Evolutionary conservation across 2,113 vertebrate genomes (phyloP), one percentile per base, ranked within the genome.

Genomic region (Embiotoca jacksoni): DNA sequence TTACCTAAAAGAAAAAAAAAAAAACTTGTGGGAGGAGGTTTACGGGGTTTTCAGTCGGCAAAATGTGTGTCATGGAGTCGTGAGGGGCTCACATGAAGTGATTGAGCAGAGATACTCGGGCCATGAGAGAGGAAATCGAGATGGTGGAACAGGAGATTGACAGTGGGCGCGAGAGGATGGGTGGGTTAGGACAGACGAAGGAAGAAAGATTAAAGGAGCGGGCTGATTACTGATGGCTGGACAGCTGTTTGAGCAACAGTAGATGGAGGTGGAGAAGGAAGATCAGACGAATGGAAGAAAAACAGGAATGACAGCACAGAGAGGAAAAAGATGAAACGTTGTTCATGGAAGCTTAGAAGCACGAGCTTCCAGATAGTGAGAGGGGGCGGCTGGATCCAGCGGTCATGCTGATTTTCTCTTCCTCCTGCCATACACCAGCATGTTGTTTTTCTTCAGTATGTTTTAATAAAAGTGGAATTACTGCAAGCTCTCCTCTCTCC

Each of bases 391-490:
- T 63, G 67, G 73, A 72, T 83, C 58, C 44, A 56, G 62, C 67
- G 35, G 77, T 90, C 89, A 86, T 81, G 84, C 82, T 75, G 85
- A 84, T 89, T 90, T 85, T 72, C 77, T 84, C 52, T 55, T 80
- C 69, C 77, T 81, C 55, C 75, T 69, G 39, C 74, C 72, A 75
- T 72, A 72, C 72, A 55, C 58, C 75, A 71, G 52, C 81, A 39
- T 83, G 73, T 85, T 92, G 80, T 92, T 93, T 90, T 90, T 87
- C 83, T 89, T 92, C 89, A 91, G 84, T 91, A 89, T 93, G 70
- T 93, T 94, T 94, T 94, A 94, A 94, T 95, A 95, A 95, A 95
- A 95, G 91, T 82, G 91, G 93, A 91, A 92, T 95, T 95, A 94
- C 88, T 62, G 58, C 44, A 80, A 86, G 37, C 53, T 70, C 54